Evolutionary conservation across 2,797 vertebrate species (phyloP).

Genomic region (Cebuella pygmaea): DNA sequence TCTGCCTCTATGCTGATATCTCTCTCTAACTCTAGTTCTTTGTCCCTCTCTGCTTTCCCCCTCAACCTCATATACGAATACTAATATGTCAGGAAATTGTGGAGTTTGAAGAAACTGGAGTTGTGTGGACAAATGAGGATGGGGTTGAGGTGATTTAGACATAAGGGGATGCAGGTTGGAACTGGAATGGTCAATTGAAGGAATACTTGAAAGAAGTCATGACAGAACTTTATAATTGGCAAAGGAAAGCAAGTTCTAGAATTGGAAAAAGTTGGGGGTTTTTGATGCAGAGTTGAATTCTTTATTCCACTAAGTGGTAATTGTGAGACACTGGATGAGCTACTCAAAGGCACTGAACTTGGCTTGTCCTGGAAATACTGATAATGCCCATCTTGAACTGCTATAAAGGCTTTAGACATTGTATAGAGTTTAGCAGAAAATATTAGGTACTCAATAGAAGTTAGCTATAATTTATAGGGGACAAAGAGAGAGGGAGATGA

Average conservation of each 20-base stretch:
- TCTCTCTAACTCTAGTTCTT: not conserved
- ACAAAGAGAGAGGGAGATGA: not conserved
- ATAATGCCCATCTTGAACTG: not conserved
- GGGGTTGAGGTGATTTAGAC: not conserved
- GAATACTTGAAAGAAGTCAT: not conserved
- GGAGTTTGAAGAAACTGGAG: not conserved
- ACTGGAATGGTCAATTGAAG: not conserved
- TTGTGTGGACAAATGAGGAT: not conserved
- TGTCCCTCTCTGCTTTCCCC: not conserved
- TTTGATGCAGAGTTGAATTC: slow-evolving; percentile 6
- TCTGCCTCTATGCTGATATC: not conserved
- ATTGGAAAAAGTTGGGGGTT: not conserved
- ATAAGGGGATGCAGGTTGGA: not conserved
- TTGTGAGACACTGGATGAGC: not conserved
- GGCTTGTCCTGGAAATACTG: not conserved
- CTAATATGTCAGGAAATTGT: not conserved
- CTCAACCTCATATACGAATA: not conserved
- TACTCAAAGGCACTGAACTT: not conserved
- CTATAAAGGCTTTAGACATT: not conserved
- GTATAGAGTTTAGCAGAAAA: not conserved
- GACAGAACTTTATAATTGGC: not conserved
- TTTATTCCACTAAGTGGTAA: not conserved
- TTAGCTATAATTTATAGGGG: not conserved
- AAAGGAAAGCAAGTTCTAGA: not conserved
- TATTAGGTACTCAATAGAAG: not conserved